phyloP scores from a whole-genome alignment of 2,113 vertebrate genomes.

The Syngnathus scovelli region DNA sequence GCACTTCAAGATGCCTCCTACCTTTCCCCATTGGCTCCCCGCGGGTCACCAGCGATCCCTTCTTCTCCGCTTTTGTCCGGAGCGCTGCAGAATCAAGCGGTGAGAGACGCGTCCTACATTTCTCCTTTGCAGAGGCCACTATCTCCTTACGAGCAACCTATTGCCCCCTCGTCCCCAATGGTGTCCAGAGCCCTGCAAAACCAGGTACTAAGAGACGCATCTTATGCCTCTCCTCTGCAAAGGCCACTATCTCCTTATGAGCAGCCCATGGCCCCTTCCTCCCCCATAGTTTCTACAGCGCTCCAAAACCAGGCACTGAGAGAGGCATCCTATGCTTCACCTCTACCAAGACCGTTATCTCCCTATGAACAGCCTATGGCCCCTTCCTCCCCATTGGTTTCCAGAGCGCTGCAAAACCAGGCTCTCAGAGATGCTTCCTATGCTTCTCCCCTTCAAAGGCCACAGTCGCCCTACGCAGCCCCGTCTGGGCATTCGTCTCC shows the following conservation, averaged over 20 bases:
- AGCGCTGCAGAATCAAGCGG: conserved; percentile 18
- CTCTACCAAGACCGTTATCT: conserved; percentile 44
- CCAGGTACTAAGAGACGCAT: conserved; percentile 47
- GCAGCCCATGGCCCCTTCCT: conserved; percentile 44
- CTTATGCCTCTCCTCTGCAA: conserved; percentile 50
- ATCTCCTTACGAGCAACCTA: conserved; percentile 43
- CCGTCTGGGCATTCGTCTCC: conserved; percentile 49
- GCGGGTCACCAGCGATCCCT: conserved; percentile 12
- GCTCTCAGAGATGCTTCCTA: conserved; percentile 53
- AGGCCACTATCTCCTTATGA: conserved; percentile 46
- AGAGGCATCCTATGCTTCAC: conserved; percentile 53
- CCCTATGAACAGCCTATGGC: conserved; percentile 46
- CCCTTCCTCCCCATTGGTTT: conserved; percentile 50
- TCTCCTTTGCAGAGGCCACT: conserved; percentile 40
- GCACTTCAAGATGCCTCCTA: conserved; percentile 49
- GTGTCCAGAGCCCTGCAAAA: conserved; percentile 56
- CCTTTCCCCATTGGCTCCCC: conserved; percentile 22
- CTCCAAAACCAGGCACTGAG: conserved; percentile 52
- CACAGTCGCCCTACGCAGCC: conserved; percentile 1
- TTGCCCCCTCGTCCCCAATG: conserved; percentile 43
- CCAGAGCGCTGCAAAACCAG: conserved; percentile 58
- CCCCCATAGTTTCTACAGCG: conserved; percentile 54
- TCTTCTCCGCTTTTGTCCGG: conserved; percentile 26
- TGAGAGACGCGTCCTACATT: conserved; percentile 18
- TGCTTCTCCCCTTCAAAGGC: conserved; percentile 44